Percentiles rank a stretch among this genome's conserved stretches.
These are phyloP conservation scores for Mythimna loreyi DNA, from an alignment of 2,888 invertebrate species.

Conservation along the genomic window DNA sequence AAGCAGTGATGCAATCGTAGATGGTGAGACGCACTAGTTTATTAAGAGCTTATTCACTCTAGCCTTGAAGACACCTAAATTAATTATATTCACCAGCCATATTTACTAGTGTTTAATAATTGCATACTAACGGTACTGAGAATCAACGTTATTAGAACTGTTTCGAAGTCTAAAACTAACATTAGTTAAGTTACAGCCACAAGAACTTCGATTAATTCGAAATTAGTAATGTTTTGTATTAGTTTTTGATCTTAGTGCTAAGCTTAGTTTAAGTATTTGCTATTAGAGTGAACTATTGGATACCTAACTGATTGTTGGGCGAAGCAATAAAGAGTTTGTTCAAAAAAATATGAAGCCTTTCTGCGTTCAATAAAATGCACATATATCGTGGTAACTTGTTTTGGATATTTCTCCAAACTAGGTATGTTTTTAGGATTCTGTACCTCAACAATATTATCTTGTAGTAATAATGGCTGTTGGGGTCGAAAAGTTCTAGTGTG, in stretches of 20 bases:
- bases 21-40: too few species aligned
- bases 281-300: background rate
- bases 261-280: background rate
- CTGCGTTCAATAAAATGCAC: too few species aligned
- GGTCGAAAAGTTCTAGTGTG: too few species aligned
- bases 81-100: background rate
- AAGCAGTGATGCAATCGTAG: too few species aligned
- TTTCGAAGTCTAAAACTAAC: constrained; percentile 36
- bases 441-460: too few species aligned
- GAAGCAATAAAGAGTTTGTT: background rate
- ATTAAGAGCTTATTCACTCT: too few species aligned
- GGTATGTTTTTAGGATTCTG: too few species aligned
- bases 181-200: constrained; percentile 23
- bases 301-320: background rate
- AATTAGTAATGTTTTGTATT: constrained; percentile 8
- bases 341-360: too few species aligned
- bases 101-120: constrained; percentile 4
- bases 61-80: too few species aligned
- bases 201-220: constrained; percentile 9
- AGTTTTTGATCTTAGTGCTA: background rate
- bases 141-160: constrained; percentile 18
- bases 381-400: too few species aligned
- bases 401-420: too few species aligned
- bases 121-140: constrained; percentile 12
- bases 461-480: too few species aligned